Evolutionary conservation across 2,888 invertebrate genomes (phyloP), one percentile per base, ranked within the genome.

Genomic region (Hemithea aestivaria): DNA sequence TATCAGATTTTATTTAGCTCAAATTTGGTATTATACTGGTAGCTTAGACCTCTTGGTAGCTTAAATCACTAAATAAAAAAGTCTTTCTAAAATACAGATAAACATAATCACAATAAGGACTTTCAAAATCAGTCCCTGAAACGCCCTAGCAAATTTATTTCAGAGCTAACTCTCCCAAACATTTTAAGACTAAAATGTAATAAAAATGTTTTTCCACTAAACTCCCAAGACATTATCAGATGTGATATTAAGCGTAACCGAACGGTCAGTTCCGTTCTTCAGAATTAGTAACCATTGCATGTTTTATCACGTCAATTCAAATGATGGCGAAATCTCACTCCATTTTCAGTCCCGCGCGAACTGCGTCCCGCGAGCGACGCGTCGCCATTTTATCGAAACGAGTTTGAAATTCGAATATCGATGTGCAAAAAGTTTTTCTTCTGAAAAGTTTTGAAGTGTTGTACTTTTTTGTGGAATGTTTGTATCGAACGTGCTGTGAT

Each of bases 311-410:
- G 21, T 55, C 62, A 62, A 70, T 77, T 65, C 66, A 66, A 64
- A 58, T 66, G 67, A 63, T 70, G 69, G 66, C 68, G 65, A 60
- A 62, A 53, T 42, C 2, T 4, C 47, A 57, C 59, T 58, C 62
- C 56, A 47, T 64, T 73, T 71, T 73, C 62, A 84, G 84, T 84
- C 67, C 58, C 68, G 69, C 80, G 75, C 73, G 67, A 76, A 71
- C 79, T 58, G 59, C 72, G 69, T 62, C 58, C 48, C 69, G 68
- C 70, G 67, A 64, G 42, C 68, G 78, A 81, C 85, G 85, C 66
- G 56, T 58, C 63, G 66, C 56, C 49, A 16, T 16, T 16, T 4
- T 16, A 16, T n/a, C 47, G 45, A 54, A 52, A 60, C 59, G 49
- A 49, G 43, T 48, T 51, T 35, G 36, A 48, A 46, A 42, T 44